Base-by-base conservation (phyloP, 2,888 invertebrate species). In the Caenorhabditis wallacei region DNA sequence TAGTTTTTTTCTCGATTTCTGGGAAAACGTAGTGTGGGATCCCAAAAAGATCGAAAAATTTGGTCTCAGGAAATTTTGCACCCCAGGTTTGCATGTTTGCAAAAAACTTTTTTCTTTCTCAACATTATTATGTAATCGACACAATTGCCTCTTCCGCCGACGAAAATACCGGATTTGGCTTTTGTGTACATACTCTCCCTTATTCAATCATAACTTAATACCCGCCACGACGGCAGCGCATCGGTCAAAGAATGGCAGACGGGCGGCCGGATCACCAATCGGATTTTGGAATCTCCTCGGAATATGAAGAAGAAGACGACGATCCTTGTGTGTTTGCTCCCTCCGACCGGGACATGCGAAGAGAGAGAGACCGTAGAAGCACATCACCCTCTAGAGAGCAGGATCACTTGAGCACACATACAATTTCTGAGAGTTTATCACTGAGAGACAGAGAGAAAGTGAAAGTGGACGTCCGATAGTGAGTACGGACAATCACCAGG, bases 401-500 rank as follows among this genome's bases (percentile, higher is more conserved):
- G 80, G 80, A 80, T 80, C 80, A 80, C 80, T 80, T 80, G 80
- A 80, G 80, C 80, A 80, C 74, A 80, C 80, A 80, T 48, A 68
- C 46, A 57, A 37, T 59, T 69, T 70, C 78, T 69, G 68, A 70
- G 78, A 79, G 78, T 70, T 70, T 79, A 79, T 80, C 74, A 72
- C 68, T 68, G 54, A 43, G 30, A 30, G 30, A 30, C 4, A 30
- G 30, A 30, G 20, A 37, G 37, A 66, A 35, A 79, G 78, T 70
- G 78, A 30, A 70, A 79, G 70, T 8, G 78, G 70, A 61, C 24
- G 78, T 70, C 70, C 70, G 78, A 79, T 40, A 35, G 66, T 13
- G 56, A 54, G 56, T 53, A 63, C 40, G 43, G 53, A 63, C 70
- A 71, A 69, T 51, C 56, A 70, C 63, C 35, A 26, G 57, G 68